Conservation (phyloP, 1,140 invertebrate species). For the Magallana angulata region DNA sequence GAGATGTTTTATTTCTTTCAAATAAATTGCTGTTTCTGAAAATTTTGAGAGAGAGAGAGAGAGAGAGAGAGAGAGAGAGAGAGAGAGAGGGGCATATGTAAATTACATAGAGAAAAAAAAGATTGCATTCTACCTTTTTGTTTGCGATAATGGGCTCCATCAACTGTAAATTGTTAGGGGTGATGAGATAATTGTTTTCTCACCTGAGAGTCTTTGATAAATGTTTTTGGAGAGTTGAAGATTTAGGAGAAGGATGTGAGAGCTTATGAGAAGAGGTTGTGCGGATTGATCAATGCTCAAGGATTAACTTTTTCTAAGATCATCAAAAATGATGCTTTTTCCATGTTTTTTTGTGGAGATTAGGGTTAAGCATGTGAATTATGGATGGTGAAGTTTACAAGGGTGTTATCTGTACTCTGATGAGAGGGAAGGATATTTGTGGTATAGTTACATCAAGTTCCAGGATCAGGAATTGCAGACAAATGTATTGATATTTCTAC, state of each 20-base stretch:
- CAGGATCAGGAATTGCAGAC: not conserved
- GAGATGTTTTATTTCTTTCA: not conserved
- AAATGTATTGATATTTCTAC: slow-evolving; percentile 16
- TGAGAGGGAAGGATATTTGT: not conserved
- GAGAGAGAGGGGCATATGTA: not conserved
- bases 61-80: not conserved
- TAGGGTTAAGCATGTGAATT: not conserved
- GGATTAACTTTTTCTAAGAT: too few relatives aligned
- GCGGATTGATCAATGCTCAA: too few relatives aligned
- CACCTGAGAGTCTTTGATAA: slow-evolving; percentile 10
- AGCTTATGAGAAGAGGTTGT: too few relatives aligned
- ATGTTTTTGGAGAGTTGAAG: slow-evolving; percentile 2
- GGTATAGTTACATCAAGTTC: not conserved
- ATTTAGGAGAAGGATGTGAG: not conserved
- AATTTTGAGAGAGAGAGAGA: not conserved
- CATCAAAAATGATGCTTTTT: too few relatives aligned
- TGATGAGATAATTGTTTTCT: slow-evolving; percentile 23
- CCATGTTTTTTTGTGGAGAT: too few relatives aligned
- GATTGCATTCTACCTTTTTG: not conserved
- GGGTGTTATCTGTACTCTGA: not conserved
- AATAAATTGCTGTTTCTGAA: not conserved
- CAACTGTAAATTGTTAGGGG: not conserved
- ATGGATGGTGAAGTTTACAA: not conserved
- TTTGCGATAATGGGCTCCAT: not conserved
- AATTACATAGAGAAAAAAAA: not conserved